Conservation (phyloP, 1,140 invertebrate genomes). For the Teleopsis dalmanni region DNA sequence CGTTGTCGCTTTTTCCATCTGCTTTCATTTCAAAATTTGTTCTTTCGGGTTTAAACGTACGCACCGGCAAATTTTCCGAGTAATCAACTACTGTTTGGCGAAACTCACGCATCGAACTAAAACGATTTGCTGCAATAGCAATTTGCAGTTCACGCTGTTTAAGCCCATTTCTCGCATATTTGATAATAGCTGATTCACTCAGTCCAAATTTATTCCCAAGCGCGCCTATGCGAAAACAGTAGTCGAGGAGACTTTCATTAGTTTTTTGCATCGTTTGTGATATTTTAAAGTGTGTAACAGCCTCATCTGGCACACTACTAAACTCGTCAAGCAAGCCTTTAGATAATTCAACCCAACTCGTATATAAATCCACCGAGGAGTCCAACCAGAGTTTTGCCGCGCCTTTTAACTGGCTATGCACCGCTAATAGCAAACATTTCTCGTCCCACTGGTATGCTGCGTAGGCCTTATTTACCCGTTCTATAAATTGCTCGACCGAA, state of each 20-base stretch:
- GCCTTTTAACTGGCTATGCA: conserved; percentile 3
- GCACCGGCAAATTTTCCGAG: background rate
- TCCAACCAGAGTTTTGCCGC: conserved; percentile 5
- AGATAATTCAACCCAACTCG: background rate
- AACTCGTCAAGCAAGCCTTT: background rate
- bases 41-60: background rate
- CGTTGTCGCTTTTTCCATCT: too few species aligned
- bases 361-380: background rate
- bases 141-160: conserved; percentile 7
- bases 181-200: conserved; percentile 7
- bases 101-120: conserved; percentile 7
- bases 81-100: conserved; percentile 1
- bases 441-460: conserved; percentile 5
- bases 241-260: conserved; percentile 3
- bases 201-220: conserved; percentile 3
- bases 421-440: conserved; percentile 1
- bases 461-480: conserved; percentile 6
- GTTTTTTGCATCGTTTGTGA: background rate
- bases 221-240: conserved; percentile 12
- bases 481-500: too few species aligned
- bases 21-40: too few species aligned
- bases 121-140: conserved; percentile 1
- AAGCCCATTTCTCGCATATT: conserved; percentile 6
- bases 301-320: conserved; percentile 1
- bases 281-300: conserved; percentile 4